These are phyloP conservation scores for Coleophora deauratella DNA, from an alignment of 2,888 invertebrate species.

Conservation along the genomic window DNA sequence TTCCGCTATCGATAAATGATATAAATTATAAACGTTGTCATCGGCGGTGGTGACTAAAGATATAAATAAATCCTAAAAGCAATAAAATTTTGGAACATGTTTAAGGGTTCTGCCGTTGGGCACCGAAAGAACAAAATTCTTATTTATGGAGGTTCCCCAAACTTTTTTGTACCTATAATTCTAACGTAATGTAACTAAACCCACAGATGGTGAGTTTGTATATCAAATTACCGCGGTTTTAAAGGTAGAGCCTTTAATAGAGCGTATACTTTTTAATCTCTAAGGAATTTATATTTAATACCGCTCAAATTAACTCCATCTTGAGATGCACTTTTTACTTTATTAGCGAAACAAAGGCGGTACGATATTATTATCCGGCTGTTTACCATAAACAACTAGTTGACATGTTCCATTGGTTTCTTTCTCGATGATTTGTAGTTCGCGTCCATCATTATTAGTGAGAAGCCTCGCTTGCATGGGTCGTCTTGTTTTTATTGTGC, in stretches of 20 bases:
- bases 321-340: too few species aligned
- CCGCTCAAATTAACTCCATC: too few species aligned
- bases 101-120: constrained; percentile 12
- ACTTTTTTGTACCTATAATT: constrained; percentile 44
- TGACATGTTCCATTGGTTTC: constrained; percentile 4
- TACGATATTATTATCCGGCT: background rate
- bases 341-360: background rate
- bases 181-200: constrained; percentile 37
- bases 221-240: constrained; percentile 43
- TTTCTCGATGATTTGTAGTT: constrained; percentile 9
- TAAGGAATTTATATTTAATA: too few species aligned
- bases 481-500: constrained; percentile 12
- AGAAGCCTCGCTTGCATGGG: constrained; percentile 8
- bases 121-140: constrained; percentile 38
- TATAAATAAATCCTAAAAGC: too few species aligned
- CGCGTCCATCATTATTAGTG: constrained; percentile 12
- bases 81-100: too few species aligned
- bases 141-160: constrained; percentile 40
- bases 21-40: too few species aligned
- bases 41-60: too few species aligned
- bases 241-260: constrained; percentile 1
- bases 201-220: constrained; percentile 42
- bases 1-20: too few species aligned
- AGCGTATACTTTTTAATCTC: background rate
- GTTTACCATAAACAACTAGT: constrained; percentile 1